Percentiles rank a stretch among this genome's conserved stretches.
Evolutionary conservation across 2,113 vertebrate species (phyloP).

Genomic region (Micronycteris hirsuta): DNA sequence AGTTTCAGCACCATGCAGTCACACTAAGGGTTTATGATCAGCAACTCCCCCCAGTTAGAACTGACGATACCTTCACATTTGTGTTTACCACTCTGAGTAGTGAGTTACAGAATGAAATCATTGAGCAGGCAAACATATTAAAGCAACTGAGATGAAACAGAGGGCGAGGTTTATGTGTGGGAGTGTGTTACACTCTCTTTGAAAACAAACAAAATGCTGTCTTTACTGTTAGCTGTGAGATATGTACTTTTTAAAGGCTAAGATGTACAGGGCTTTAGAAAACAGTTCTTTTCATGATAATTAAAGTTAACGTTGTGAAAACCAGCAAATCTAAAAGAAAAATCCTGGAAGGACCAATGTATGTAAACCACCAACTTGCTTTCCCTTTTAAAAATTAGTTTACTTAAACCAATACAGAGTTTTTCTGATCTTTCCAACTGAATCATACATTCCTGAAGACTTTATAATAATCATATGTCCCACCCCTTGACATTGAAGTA

Average conservation of each 20-base stretch:
- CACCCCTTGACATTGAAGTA: not conserved
- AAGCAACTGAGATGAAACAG: slow-evolving; percentile 10
- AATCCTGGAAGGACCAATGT: not conserved
- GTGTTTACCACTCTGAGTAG: not conserved
- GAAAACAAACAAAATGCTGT: not conserved
- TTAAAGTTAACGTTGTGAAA: slow-evolving; percentile 5
- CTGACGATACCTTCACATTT: not conserved
- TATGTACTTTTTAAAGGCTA: not conserved
- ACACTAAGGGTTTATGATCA: slow-evolving; percentile 14
- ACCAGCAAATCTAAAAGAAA: not conserved
- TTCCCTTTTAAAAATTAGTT: not conserved
- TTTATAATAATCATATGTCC: slow-evolving; percentile 13
- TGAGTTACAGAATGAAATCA: not conserved
- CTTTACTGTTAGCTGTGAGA: not conserved
- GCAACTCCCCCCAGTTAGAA: not conserved
- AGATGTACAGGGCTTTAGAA: not conserved
- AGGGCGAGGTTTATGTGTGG: not conserved
- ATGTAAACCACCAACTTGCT: not conserved
- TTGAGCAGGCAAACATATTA: slow-evolving; percentile 2
- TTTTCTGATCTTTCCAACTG: not conserved
- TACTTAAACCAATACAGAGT: not conserved
- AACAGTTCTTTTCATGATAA: not conserved
- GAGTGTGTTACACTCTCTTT: not conserved
- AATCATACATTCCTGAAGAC: not conserved
- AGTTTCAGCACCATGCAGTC: not conserved